Evolutionary conservation across 2,888 invertebrate species (phyloP).

Genomic region (Agrotis segetum): DNA sequence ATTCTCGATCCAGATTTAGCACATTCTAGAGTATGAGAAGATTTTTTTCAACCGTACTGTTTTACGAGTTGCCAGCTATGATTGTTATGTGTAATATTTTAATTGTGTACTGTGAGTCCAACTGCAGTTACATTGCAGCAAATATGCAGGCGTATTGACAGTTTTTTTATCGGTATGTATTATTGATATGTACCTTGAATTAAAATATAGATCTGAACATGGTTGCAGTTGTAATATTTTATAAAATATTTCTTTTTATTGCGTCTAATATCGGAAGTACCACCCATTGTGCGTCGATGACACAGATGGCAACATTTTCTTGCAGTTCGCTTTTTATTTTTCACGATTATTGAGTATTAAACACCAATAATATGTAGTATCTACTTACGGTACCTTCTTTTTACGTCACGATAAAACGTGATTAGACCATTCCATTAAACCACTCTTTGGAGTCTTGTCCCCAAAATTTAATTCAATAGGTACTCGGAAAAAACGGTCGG

Average conservation of each 20-base stretch:
- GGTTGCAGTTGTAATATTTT: slow-evolving; percentile 35
- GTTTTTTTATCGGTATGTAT: slow-evolving; percentile 58
- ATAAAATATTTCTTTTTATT: slow-evolving; percentile 44
- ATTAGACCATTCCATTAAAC: slow-evolving; percentile 42
- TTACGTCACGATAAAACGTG: slow-evolving; percentile 40
- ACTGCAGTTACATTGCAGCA: slow-evolving; percentile 53
- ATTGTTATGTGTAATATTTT: slow-evolving; percentile 68
- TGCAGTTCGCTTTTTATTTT: not conserved
- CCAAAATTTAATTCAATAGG: slow-evolving; percentile 40
- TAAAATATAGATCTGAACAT: slow-evolving; percentile 51
- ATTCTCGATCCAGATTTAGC: slow-evolving; percentile 71
- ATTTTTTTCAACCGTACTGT: slow-evolving; percentile 65
- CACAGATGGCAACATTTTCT: slow-evolving; percentile 14
- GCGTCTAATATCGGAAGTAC: slow-evolving; percentile 27
- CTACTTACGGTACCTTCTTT: slow-evolving; percentile 12
- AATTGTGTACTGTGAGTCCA: slow-evolving; percentile 65
- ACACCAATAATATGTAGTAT: not conserved
- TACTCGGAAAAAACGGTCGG: slow-evolving; percentile 42
- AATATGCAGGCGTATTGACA: slow-evolving; percentile 48
- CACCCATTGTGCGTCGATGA: slow-evolving; percentile 20
- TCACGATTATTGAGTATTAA: not conserved
- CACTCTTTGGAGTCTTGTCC: slow-evolving; percentile 29
- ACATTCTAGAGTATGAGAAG: slow-evolving; percentile 64
- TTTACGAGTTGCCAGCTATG: slow-evolving; percentile 67
- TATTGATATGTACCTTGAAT: slow-evolving; percentile 54